Conservation (phyloP, 2,888 invertebrate species). For the Fabriciana adippe region DNA sequence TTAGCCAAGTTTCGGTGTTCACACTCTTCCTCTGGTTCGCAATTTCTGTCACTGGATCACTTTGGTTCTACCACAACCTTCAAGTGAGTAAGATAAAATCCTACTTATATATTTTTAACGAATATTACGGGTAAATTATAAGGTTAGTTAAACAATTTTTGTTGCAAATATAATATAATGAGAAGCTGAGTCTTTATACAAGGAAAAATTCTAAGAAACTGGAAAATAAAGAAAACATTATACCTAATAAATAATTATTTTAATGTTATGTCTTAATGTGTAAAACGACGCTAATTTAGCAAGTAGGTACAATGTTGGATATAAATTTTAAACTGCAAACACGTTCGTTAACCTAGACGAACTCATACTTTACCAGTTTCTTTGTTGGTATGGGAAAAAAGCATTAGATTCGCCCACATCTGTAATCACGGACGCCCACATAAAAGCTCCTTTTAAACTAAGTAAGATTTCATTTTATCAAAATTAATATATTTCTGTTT, state of each 20-base stretch:
- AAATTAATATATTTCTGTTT: slow-evolving; percentile 9
- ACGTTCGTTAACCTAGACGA: slow-evolving; percentile 13
- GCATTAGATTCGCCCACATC: not conserved
- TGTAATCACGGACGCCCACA: slow-evolving; percentile 16
- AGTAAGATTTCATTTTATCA: slow-evolving; percentile 13
- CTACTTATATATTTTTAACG: not conserved
- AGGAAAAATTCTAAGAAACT: too few relatives aligned
- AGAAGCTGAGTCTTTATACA: too few relatives aligned
- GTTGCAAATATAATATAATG: too few relatives aligned
- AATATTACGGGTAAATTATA: too few relatives aligned
- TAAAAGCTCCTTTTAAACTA: slow-evolving; percentile 10
- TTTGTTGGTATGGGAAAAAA: too few relatives aligned
- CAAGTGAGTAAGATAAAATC: slow-evolving; percentile 83
- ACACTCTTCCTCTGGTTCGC: slow-evolving; percentile 90
- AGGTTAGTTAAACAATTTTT: too few relatives aligned
- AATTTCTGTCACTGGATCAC: slow-evolving; percentile 87
- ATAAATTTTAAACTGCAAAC: not conserved
- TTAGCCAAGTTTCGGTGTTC: slow-evolving; percentile 89
- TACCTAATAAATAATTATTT: too few relatives aligned
- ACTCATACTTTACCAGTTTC: slow-evolving; percentile 13
- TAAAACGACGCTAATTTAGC: too few relatives aligned
- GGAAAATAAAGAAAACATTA: too few relatives aligned
- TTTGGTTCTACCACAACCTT: slow-evolving; percentile 92
- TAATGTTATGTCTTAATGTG: too few relatives aligned
- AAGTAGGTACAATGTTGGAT: too few relatives aligned